A percentile compares a stretch with the other conserved stretches of the same genome.
phyloP scores from a whole-genome alignment of 35 echinoderm and acorn worm genomes.

The Hemicentrotus pulcherrimus region DNA sequence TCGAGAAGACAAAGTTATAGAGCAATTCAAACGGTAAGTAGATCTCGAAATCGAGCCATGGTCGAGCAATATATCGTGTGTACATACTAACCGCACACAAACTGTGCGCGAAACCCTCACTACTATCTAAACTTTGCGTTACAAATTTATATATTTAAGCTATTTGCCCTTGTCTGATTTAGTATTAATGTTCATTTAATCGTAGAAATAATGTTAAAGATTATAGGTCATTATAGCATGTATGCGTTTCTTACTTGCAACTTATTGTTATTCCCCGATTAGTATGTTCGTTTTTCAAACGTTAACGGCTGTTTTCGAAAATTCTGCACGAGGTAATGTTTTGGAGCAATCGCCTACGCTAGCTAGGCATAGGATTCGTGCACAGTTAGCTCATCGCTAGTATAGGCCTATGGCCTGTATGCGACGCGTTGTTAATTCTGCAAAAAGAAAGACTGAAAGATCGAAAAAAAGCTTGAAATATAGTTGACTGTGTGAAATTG shows the following conservation, averaged over 20 bases:
- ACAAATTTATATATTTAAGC: neutral
- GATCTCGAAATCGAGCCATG: neutral
- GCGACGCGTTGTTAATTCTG: too few species aligned
- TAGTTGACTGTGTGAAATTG: neutral
- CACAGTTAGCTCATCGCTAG: neutral
- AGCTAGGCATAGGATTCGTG: neutral
- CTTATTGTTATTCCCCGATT: neutral
- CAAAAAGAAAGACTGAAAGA: neutral
- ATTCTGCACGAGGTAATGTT: constrained; percentile 38
- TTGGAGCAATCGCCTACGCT: neutral
- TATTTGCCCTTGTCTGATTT: neutral
- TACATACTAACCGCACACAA: neutral
- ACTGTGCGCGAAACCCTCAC: neutral
- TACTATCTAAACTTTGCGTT: constrained; percentile 18
- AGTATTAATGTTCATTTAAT: neutral
- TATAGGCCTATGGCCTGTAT: neutral
- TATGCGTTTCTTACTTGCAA: neutral
- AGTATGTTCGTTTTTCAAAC: constrained; percentile 1
- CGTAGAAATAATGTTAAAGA: neutral
- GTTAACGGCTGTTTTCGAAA: constrained; percentile 10
- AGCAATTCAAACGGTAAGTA: constrained; percentile 99
- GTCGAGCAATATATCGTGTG: neutral
- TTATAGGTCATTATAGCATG: neutral
- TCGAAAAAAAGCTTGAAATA: neutral
- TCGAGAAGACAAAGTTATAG: constrained; percentile 95